Evolutionary conservation across 2,113 vertebrate species (phyloP), one percentile per base, ranked within the genome.

Genomic region (Rhombomys opimus): DNA sequence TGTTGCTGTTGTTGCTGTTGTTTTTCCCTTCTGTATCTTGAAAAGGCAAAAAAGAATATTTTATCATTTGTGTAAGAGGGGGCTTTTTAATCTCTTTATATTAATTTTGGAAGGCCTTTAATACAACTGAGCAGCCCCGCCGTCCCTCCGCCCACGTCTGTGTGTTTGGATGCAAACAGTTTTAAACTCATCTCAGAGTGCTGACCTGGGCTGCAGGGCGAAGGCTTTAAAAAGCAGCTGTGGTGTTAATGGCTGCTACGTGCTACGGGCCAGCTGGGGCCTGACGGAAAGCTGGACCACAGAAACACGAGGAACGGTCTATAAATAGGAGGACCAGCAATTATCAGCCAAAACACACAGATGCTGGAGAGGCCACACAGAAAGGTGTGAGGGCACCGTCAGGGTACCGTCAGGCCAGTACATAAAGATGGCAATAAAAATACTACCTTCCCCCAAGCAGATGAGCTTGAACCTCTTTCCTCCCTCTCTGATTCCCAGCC

Each of bases 351-450:
- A 97, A 94, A 91, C 82, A 95, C 73, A 96, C 92, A 95, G 92
- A 95, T 72, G 95, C 92, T 63, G 57, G 86, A 70, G 89, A 93
- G 97, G 95, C 95, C 97, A 95, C 97, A 97, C 97, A 96, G 93
- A 96, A 88, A 89, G 95, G 57, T 63, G 27, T 14, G 92, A 82
- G 88, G 65, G 80, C 22, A 1, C 46, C 86, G 46, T 92, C 32
- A 80, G 88, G 35, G 32, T 89, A 80, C 86, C 70, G 82, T 82
- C 91, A 27, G 73, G 92, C 77, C 59, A 93, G 88, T 84, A 86
- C 30, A 27, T 32, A n/a, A 76, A 90, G 92, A 87, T 78, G 57
- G 73, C 59, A 85, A 50, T 77, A 72, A 86, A 96, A 89, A 90
- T 52, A 38, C 35, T 63, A 13, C 41, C n/a, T 88, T 97, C 77